Conservation (phyloP, 2,888 invertebrate genomes). For the Drosophila phalerata region DNA sequence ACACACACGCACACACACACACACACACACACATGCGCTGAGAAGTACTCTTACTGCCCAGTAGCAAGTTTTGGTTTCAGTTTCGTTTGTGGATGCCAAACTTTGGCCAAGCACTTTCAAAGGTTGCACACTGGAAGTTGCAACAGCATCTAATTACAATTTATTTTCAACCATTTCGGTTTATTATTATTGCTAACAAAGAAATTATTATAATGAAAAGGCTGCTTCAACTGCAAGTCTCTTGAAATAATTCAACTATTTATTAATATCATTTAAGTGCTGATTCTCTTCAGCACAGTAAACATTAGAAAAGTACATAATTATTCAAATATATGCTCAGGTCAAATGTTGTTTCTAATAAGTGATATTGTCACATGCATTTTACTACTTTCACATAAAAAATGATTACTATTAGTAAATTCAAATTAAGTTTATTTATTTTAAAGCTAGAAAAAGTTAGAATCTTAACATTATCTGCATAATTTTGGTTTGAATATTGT, state of each 20-base stretch:
- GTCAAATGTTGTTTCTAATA: too few relatives aligned
- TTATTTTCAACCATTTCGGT: conserved; percentile 44
- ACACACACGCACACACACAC: conserved; percentile 13
- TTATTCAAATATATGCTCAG: too few relatives aligned
- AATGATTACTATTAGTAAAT: too few relatives aligned
- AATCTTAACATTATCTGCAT: too few relatives aligned
- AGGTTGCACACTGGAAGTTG: background rate
- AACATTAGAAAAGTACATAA: too few relatives aligned
- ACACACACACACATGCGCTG: conserved; percentile 6
- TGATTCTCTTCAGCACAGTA: too few relatives aligned
- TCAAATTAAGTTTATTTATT: too few relatives aligned
- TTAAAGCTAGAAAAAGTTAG: too few relatives aligned
- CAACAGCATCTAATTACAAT: conserved; percentile 61
- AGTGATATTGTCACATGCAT: too few relatives aligned
- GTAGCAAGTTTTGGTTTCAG: conserved; percentile 36
- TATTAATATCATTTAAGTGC: background rate
- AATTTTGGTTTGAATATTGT: too few relatives aligned
- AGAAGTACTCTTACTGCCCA: conserved; percentile 6
- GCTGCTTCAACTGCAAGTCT: conserved; percentile 14
- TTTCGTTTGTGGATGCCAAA: conserved; percentile 11
- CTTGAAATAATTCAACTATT: background rate
- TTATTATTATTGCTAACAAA: conserved; percentile 52
- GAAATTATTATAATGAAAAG: conserved; percentile 44
- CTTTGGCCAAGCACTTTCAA: conserved; percentile 23
- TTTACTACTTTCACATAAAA: too few relatives aligned